These are phyloP conservation scores for Lomographa bimaculata DNA, from an alignment of 2,888 invertebrate genomes.

Conservation along the genomic window DNA sequence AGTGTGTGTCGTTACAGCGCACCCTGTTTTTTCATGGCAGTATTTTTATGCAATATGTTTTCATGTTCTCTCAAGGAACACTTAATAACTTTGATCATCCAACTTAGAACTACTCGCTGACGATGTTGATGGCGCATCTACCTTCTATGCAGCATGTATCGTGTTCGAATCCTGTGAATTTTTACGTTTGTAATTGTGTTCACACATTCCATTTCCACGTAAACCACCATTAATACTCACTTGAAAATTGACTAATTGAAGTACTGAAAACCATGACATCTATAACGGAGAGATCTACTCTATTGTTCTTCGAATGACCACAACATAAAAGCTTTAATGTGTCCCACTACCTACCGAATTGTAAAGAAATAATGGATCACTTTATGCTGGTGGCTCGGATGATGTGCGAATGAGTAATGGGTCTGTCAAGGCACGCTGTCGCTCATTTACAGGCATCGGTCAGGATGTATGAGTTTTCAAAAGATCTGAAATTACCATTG, in stretches of 20 bases:
- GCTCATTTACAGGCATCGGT: conserved; percentile 18
- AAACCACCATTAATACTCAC: conserved; percentile 16
- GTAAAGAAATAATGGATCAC: conserved; percentile 23
- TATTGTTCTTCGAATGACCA: conserved; percentile 42
- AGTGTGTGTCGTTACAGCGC: no score
- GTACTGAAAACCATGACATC: conserved; percentile 23
- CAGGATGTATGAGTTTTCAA: neutral
- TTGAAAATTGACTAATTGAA: conserved; percentile 32
- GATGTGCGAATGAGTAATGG: conserved; percentile 46
- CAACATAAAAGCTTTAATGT: conserved; percentile 40
- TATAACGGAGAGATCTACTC: conserved; percentile 29
- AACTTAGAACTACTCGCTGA: no score
- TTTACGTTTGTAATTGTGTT: no score
- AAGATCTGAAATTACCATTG: neutral
- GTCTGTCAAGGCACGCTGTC: conserved; percentile 33
- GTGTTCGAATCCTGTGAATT: no score
- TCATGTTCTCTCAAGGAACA: no score
- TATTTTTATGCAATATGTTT: no score
- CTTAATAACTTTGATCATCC: no score
- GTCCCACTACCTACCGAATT: conserved; percentile 26
- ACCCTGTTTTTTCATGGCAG: no score
- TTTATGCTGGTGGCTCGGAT: conserved; percentile 31
- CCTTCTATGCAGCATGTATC: no score
- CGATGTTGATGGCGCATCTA: no score
- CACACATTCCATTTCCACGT: conserved; percentile 6